These are phyloP conservation scores for Eulemur coronatus DNA, from an alignment of 2,797 vertebrate genomes.

Conservation along the genomic window DNA sequence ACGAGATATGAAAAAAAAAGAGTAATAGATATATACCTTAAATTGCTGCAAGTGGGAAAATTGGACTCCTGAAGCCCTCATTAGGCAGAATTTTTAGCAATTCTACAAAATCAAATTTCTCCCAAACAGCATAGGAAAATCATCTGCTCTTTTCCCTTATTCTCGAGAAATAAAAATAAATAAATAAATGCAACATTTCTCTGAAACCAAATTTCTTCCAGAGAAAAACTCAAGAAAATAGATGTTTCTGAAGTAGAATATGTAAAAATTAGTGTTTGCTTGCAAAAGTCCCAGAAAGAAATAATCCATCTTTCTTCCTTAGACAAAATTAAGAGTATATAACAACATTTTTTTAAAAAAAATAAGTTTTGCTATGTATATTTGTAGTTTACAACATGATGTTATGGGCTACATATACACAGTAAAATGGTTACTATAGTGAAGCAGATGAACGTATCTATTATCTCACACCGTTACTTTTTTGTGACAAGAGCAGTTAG, in stretches of 20 bases:
- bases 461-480: not conserved
- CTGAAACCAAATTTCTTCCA: not conserved
- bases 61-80: not conserved
- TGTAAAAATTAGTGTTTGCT: constrained; percentile 52
- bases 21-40: not conserved
- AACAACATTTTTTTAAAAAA: not conserved
- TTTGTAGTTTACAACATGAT: not conserved
- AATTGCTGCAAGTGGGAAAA: not conserved
- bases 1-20: no score
- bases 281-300: constrained; percentile 17
- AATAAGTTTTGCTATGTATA: not conserved
- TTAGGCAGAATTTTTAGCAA: not conserved
- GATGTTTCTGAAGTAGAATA: constrained; percentile 30
- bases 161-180: not conserved
- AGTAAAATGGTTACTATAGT: not conserved
- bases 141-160: not conserved
- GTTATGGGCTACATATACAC: not conserved
- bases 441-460: not conserved
- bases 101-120: constrained; percentile 11
- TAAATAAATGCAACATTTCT: not conserved
- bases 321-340: constrained; percentile 38
- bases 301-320: constrained; percentile 18
- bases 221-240: not conserved
- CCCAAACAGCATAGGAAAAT: not conserved
- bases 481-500: not conserved